Evolutionary conservation across 1,140 invertebrate genomes (phyloP).

Genomic region (Manduca sexta): DNA sequence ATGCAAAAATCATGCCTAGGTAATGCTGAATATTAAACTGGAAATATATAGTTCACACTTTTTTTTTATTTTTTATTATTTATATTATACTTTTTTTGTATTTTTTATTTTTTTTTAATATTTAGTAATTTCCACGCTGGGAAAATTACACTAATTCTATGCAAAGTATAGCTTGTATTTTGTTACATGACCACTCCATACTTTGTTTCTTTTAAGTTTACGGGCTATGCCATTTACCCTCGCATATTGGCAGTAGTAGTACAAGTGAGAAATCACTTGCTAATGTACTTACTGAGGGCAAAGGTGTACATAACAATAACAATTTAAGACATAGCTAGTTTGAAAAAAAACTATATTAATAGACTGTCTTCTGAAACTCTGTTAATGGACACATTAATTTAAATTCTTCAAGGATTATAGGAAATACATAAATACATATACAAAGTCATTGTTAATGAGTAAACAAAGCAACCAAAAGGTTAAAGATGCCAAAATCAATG

Average conservation of each 20-base stretch:
- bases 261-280: constrained; percentile 34
- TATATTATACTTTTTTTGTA: constrained; percentile 44
- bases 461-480: no score
- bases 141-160: constrained; percentile 91
- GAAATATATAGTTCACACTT: constrained; percentile 68
- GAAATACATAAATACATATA: no score
- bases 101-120: constrained; percentile 50
- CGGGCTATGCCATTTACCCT: constrained; percentile 70
- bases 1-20: constrained; percentile 67
- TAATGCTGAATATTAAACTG: constrained; percentile 73
- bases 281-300: neutral
- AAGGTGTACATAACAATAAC: no score
- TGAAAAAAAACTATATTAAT: no score
- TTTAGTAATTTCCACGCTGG: constrained; percentile 74
- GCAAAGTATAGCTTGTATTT: constrained; percentile 90
- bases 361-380: no score
- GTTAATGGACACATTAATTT: no score
- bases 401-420: no score
- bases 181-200: constrained; percentile 71
- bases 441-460: no score
- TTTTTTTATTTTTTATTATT: constrained; percentile 48
- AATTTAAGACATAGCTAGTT: no score
- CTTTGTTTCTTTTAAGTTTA: constrained; percentile 64
- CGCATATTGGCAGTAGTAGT: constrained; percentile 66
- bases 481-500: no score